Evolutionary conservation across 37 sponge, comb jelly and placozoan species (phyloP).

Genomic region (Dysidea cf. avara): DNA sequence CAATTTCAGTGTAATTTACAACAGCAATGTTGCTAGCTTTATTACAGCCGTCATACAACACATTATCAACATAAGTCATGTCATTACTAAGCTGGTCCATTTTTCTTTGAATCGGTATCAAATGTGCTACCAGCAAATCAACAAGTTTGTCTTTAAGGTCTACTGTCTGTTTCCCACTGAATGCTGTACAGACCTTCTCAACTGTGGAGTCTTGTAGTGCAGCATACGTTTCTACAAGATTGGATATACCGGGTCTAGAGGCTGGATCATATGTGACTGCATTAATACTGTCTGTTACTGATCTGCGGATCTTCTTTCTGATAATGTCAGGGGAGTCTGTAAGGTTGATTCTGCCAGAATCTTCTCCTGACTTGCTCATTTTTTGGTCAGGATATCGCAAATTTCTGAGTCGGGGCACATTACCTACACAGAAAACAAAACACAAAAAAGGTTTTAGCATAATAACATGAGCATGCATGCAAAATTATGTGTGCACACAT

Average conservation of each 20-base stretch:
- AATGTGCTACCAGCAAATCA: slow-evolving; percentile 41
- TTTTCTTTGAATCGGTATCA: slow-evolving; percentile 50
- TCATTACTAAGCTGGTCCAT: slow-evolving; percentile 28
- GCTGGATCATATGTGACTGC: slow-evolving; percentile 63
- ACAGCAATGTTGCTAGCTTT: slow-evolving; percentile 54
- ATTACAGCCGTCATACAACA: slow-evolving; percentile 52
- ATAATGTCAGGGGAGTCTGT: slow-evolving; percentile 74
- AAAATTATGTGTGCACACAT: neutral
- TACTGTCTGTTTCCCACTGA: slow-evolving; percentile 58
- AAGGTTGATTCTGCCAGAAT: slow-evolving; percentile 59
- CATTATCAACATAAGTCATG: slow-evolving; percentile 31
- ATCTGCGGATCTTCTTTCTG: slow-evolving; percentile 58
- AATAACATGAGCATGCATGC: neutral
- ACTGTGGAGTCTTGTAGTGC: slow-evolving; percentile 22
- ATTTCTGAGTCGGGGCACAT: slow-evolving; percentile 66
- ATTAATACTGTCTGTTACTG: slow-evolving; percentile 71
- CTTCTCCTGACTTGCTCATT: slow-evolving; percentile 88
- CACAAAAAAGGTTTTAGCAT: neutral
- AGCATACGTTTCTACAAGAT: slow-evolving; percentile 70
- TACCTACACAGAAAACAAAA: slow-evolving; percentile 18
- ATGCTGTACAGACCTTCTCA: slow-evolving; percentile 44
- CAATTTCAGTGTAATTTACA: slow-evolving; percentile 17
- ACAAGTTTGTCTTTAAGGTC: slow-evolving; percentile 58
- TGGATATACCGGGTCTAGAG: slow-evolving; percentile 75
- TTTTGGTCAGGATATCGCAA: slow-evolving; percentile 76